Evolutionary conservation across 1,140 invertebrate genomes (phyloP).

Genomic region (Mylabris phalerata): DNA sequence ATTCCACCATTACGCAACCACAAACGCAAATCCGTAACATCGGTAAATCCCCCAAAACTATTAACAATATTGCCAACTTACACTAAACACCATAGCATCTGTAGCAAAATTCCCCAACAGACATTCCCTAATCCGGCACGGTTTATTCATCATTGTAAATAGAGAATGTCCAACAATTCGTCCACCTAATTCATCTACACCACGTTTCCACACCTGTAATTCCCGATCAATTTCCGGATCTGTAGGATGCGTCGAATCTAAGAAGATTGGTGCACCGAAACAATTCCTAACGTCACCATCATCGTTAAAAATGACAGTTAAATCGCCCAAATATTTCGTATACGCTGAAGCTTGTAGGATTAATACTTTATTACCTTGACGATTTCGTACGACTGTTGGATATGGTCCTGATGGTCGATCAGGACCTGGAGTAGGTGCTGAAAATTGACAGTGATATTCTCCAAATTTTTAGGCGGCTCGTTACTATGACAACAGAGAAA

Average conservation of each 20-base stretch:
- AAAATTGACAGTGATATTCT: too few species aligned
- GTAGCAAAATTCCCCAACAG: conserved; percentile 69
- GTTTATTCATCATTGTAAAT: conserved; percentile 50
- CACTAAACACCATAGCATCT: conserved; percentile 60
- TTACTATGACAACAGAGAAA: too few species aligned
- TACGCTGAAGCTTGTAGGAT: conserved; percentile 64
- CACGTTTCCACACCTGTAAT: conserved; percentile 51
- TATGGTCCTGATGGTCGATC: conserved; percentile 49
- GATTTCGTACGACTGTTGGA: conserved; percentile 39
- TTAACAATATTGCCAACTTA: conserved; percentile 21
- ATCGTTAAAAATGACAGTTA: conserved; percentile 67
- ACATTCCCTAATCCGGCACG: conserved; percentile 60
- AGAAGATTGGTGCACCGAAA: conserved; percentile 69
- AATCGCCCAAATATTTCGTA: conserved; percentile 67
- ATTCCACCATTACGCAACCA: too few species aligned
- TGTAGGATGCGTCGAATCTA: conserved; percentile 55
- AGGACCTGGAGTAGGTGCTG: conserved; percentile 23
- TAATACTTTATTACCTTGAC: conserved; percentile 52
- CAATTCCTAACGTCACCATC: conserved; percentile 58
- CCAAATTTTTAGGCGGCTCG: neutral
- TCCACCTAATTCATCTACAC: conserved; percentile 52
- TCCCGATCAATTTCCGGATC: conserved; percentile 42
- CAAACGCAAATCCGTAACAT: too few species aligned
- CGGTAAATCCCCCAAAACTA: too few species aligned
- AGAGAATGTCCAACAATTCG: conserved; percentile 50